Conservation (phyloP, 2,888 invertebrate genomes). For the Fabriciana adippe region DNA sequence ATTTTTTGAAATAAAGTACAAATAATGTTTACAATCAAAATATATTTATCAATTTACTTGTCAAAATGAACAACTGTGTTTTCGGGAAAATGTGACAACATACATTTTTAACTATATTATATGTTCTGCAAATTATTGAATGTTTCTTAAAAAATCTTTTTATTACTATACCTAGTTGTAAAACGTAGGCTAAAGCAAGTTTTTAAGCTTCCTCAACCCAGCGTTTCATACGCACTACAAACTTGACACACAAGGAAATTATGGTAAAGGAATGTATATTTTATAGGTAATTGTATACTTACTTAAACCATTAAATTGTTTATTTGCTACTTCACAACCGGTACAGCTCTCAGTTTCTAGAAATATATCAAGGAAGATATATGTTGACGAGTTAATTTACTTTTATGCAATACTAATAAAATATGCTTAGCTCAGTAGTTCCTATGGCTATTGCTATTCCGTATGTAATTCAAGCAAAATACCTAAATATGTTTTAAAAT, state of each 20-base stretch:
- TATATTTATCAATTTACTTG: no score
- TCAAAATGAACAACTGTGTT: no score
- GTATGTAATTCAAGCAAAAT: no score
- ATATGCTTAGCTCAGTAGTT: neutral
- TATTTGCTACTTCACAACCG: slow-evolving; percentile 32
- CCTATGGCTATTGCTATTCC: no score
- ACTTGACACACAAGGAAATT: slow-evolving; percentile 39
- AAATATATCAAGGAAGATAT: slow-evolving; percentile 15
- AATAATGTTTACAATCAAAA: no score
- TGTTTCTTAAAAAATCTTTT: neutral
- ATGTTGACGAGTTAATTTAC: slow-evolving; percentile 9
- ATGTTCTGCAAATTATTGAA: neutral
- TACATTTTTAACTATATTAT: no score
- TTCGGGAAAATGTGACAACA: no score
- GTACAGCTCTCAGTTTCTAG: slow-evolving; percentile 16
- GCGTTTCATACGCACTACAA: slow-evolving; percentile 19
- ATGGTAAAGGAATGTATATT: slow-evolving; percentile 17
- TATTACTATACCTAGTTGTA: slow-evolving; percentile 5
- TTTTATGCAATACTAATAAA: neutral
- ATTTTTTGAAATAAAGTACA: no score
- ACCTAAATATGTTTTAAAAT: no score
- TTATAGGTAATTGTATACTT: slow-evolving; percentile 19
- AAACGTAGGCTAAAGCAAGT: slow-evolving; percentile 1
- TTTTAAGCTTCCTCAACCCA: slow-evolving; percentile 22
- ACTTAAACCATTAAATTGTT: slow-evolving; percentile 20